These are phyloP conservation scores for Sebastes wilsoni DNA, from an alignment of 2,797 vertebrate genomes.

Conservation along the genomic window DNA sequence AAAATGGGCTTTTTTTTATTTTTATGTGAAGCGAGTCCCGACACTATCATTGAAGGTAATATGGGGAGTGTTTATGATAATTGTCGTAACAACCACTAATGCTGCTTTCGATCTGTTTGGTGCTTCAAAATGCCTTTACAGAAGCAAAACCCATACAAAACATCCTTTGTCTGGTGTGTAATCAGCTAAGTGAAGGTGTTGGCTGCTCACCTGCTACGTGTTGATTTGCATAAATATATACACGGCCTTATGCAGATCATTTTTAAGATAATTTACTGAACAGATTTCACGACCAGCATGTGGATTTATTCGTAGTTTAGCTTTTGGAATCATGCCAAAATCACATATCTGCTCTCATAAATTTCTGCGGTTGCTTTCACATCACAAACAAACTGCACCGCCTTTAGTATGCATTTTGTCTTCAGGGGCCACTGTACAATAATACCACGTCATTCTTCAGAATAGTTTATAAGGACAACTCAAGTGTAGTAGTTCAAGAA, in stretches of 20 bases:
- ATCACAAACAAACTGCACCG: no score
- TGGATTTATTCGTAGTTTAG: no score
- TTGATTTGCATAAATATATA: no score
- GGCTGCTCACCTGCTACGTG: no score
- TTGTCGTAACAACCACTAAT: neutral
- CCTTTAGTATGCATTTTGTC: neutral
- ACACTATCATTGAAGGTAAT: neutral
- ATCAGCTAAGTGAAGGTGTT: neutral
- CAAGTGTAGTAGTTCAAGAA: neutral
- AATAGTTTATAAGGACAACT: neutral
- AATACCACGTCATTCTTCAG: neutral
- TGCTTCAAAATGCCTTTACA: neutral
- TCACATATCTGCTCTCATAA: no score
- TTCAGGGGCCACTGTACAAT: neutral
- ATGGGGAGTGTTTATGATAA: neutral
- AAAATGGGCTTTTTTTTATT: neutral
- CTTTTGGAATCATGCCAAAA: no score
- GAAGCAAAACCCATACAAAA: neutral
- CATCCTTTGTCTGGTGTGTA: neutral
- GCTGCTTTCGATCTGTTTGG: neutral
- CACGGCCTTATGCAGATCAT: no score
- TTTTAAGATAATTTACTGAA: no score
- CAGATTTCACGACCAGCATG: no score
- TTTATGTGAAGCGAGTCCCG: conserved; percentile 13
- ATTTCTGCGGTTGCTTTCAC: neutral